phyloP scores from a whole-genome alignment of 2,797 vertebrate species.

The Lemur catta region DNA sequence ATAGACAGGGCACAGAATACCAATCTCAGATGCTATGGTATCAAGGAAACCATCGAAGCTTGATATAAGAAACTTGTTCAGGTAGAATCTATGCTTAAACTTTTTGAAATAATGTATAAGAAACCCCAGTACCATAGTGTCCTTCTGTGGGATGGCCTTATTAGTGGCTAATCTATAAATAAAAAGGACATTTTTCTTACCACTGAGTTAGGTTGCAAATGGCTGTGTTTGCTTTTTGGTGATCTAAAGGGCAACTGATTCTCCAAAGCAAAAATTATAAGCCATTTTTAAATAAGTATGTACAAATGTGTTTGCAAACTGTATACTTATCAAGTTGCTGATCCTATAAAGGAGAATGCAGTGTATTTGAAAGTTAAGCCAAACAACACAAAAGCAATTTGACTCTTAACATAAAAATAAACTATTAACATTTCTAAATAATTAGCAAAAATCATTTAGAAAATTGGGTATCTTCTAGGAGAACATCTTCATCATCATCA shows the following conservation, averaged over 20 bases:
- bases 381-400: constrained; percentile 20
- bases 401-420: constrained; percentile 1
- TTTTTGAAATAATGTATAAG: not conserved
- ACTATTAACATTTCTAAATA: not conserved
- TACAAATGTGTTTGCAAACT: not conserved
- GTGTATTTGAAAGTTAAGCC: not conserved
- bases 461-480: not conserved
- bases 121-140: not conserved
- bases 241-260: not conserved
- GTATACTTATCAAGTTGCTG: not conserved
- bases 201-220: not conserved
- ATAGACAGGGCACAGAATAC: not conserved
- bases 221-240: not conserved
- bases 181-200: constrained; percentile 14
- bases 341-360: not conserved
- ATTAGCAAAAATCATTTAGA: constrained; percentile 24
- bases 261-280: constrained; percentile 20
- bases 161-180: not conserved
- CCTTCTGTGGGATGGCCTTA: not conserved
- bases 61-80: not conserved
- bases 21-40: not conserved
- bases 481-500: not conserved
- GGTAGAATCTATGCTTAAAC: not conserved
- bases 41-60: not conserved
- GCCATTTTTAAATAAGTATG: not conserved